Conservation (phyloP, 2,888 invertebrate genomes). For the Orchesella flavescens region DNA sequence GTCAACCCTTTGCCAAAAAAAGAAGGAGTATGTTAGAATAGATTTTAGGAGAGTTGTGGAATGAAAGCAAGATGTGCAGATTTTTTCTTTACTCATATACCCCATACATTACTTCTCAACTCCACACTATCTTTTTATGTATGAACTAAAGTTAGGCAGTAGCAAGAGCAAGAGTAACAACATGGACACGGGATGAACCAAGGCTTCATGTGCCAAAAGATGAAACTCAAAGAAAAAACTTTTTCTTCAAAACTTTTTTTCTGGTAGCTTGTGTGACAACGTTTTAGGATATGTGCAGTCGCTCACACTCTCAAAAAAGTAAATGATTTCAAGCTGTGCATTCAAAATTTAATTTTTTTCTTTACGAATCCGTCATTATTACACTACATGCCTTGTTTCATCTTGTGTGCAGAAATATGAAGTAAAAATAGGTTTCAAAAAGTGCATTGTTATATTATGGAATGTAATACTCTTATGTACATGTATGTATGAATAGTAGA, state of each 20-base stretch:
- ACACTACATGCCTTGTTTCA: too few species aligned
- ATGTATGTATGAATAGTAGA: too few species aligned
- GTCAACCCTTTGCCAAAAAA: conserved; percentile 5
- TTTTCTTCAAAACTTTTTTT: background rate
- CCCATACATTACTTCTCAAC: too few species aligned
- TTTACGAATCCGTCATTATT: background rate
- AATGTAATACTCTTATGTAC: too few species aligned
- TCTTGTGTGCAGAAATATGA: background rate
- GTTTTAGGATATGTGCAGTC: background rate
- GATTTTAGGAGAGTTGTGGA: too few species aligned
- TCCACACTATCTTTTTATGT: too few species aligned
- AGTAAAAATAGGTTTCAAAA: background rate
- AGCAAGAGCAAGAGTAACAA: too few species aligned
- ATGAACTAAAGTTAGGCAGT: too few species aligned
- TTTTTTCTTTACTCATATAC: too few species aligned
- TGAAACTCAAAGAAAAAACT: background rate
- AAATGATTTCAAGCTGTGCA: conserved; percentile 9
- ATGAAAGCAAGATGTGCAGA: too few species aligned
- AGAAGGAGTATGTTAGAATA: background rate
- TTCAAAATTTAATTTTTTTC: background rate
- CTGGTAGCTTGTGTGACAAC: too few species aligned
- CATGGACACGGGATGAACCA: conserved; percentile 2
- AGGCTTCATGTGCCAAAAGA: background rate
- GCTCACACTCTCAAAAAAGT: background rate
- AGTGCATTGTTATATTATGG: conserved; percentile 1